Conservation (phyloP, 2,888 invertebrate species). For the Leuctra nigra region DNA sequence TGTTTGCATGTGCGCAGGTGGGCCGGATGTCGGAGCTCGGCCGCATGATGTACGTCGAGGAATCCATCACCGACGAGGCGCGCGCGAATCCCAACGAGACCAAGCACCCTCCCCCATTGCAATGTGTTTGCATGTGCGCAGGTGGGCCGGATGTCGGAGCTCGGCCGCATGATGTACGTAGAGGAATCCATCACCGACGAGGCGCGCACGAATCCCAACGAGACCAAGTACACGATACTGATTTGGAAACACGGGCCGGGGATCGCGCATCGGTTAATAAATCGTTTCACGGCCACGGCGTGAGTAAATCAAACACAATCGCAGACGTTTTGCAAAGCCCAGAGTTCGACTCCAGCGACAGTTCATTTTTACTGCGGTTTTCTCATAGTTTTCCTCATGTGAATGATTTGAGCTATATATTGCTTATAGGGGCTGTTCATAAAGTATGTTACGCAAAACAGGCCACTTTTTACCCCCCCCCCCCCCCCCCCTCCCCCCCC, state of each 20-base stretch:
- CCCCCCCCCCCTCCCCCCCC: too few relatives aligned
- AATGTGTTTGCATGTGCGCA: not conserved
- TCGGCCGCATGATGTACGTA: not conserved
- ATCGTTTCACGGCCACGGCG: constrained; percentile 38
- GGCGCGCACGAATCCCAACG: not conserved
- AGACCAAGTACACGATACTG: constrained; percentile 48
- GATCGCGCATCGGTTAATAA: constrained; percentile 50
- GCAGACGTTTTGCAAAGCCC: too few relatives aligned
- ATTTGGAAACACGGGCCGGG: constrained; percentile 54
- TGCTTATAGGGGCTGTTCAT: too few relatives aligned
- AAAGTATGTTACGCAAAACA: too few relatives aligned
- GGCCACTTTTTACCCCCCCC: too few relatives aligned
- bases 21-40: not conserved
- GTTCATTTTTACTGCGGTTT: too few relatives aligned
- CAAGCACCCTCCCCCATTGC: too few relatives aligned
- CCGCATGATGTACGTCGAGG: not conserved
- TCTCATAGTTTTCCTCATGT: too few relatives aligned
- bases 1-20: not conserved
- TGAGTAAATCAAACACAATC: not conserved
- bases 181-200: not conserved
- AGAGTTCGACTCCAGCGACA: too few relatives aligned
- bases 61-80: not conserved
- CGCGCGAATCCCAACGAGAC: too few relatives aligned
- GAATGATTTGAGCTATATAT: too few relatives aligned
- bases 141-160: not conserved